Evolutionary conservation across 2,888 invertebrate species (phyloP), one percentile per base, ranked within the genome.

Genomic region (Malthinus seriepunctatus): DNA sequence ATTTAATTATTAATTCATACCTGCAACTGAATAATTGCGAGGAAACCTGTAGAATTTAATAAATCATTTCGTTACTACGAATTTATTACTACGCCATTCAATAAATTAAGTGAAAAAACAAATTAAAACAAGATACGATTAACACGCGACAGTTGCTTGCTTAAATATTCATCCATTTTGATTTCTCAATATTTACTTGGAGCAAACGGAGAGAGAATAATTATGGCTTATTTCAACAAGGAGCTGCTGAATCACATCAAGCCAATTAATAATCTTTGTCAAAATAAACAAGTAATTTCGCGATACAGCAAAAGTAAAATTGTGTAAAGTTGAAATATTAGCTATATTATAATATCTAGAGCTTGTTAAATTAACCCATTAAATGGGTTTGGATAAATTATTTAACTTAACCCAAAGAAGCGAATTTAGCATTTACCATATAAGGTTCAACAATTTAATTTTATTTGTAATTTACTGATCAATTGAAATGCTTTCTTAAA

Each of bases 171-270:
- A 45, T 46, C 48, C 39, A 57, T 57, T 45, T 48, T 51, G 47
- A 48, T 33, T 51, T 51, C 47, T 46, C 52, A 63, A 60, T 63
- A 63, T 63, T 63, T 63, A 35, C 63, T 46, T 56, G 45, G 44
- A 54, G 45, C 60, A 49, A 59, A 12, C 44, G 32, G 46, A 23
- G 23, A 23, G 23, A 5, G 48, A 51, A 56, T 63, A 63, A 63
- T 63, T 61, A 55, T 61, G 44, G 57, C 51, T 56, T 56, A 51
- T 60, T 57, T 35, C 56, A 60, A 63, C 63, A 63, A 60, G 57
- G 47, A 63, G 48, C 55, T 56, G 63, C 63, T 63, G 63, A 63
- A 51, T 60, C 60, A 60, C 60, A 63, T 57, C 51, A 55, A 51
- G 45, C 60, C 60, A 60, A 63, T 63, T 63, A 61, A 61, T 45